Base-by-base conservation (phyloP, 2,797 vertebrate species). In the Pseudocheirus occidentalis region DNA sequence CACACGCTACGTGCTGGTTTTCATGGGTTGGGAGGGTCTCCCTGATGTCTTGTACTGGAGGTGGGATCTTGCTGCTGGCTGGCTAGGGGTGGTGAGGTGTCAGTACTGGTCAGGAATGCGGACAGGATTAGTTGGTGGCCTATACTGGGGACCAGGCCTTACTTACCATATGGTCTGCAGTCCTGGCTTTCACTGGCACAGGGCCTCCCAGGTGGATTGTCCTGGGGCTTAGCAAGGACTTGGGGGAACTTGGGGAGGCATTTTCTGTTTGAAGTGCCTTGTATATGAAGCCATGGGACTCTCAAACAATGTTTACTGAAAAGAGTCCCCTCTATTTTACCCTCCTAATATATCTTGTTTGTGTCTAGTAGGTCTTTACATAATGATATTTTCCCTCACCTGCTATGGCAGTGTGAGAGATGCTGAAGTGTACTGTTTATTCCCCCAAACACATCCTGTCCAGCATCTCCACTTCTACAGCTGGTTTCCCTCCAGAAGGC, bases 401-500 rank as follows among this genome's bases (percentile, higher is more conserved):
- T 53, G 52, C 27, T 2, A 5, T 52, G 12, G 28, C 4, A 52
- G 16, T 52, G 3, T 54, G 12, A 81, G 18, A 24, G 66, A 46
- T 24, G 4, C 6, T 81, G 7, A 40, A 81, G 28, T 90, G 34
- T 90, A 5, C 0, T 34, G 4, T 52, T 29, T 52, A 29, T 54
- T 54, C 52, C 89, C 16, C 3, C 28, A 29, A 52, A 53, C 24
- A 7, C 53, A n/a, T 46, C 50, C 93, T 2, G 34, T 6, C 21
- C 34, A 66, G 91, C 95, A 93, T 34, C 46, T 4, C 53, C n/a
- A 28, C 53, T 99, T 90, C 95, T 98, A 90, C 96, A 98, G 95
- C 91, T 99, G 96, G 97, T 99, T 73, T 98, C 97, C 18, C 98
- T 99, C 29, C 99, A 99, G 97, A 99, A 98, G 92, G 99, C 99